Conservation (phyloP, 1,140 invertebrate species). For the Dendroctonus ponderosae region DNA sequence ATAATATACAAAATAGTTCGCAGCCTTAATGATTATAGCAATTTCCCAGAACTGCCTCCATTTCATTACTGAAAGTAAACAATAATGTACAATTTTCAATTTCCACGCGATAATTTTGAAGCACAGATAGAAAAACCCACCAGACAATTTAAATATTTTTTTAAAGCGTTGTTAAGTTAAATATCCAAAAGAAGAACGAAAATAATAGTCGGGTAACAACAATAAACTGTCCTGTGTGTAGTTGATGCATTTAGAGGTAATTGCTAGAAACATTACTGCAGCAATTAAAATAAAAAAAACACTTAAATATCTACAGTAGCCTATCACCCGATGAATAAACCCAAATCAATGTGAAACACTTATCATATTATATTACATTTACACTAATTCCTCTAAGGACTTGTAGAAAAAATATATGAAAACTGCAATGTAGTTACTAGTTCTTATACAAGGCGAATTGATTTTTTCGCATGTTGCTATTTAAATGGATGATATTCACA, state of each 20-base stretch:
- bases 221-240: neutral
- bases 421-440: neutral
- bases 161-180: too few relatives aligned
- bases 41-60: too few relatives aligned
- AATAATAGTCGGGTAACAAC: too few relatives aligned
- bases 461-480: neutral
- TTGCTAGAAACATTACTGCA: neutral
- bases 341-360: neutral
- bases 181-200: too few relatives aligned
- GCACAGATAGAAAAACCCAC: too few relatives aligned
- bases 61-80: too few relatives aligned
- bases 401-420: slow-evolving; percentile 1
- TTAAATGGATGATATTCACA: neutral
- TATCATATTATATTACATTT: neutral
- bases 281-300: slow-evolving; percentile 1
- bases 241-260: neutral
- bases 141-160: too few relatives aligned
- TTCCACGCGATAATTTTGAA: too few relatives aligned
- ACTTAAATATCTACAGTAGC: neutral
- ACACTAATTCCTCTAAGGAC: neutral
- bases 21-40: too few relatives aligned
- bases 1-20: too few relatives aligned
- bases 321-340: neutral
- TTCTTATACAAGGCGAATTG: neutral
- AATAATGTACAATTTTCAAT: too few relatives aligned